A percentile compares a stretch with the other conserved stretches of the same genome.
These are phyloP conservation scores for Eristalinus aeneus DNA, from an alignment of 2,888 invertebrate genomes.

Conservation along the genomic window DNA sequence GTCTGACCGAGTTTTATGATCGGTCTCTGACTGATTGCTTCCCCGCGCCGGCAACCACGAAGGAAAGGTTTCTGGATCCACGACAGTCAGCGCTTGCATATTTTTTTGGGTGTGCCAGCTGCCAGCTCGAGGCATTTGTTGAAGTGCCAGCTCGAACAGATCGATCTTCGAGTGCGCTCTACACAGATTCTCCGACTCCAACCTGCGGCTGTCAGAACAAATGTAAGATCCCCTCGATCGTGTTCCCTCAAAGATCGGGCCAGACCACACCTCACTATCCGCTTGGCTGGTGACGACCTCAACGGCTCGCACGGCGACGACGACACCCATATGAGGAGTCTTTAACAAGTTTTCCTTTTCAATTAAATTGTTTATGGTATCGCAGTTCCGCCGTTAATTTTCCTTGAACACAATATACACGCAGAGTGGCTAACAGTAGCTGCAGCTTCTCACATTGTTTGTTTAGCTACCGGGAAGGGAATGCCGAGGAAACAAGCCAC, in stretches of 20 bases:
- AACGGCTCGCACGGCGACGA: background rate
- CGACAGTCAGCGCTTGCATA: background rate
- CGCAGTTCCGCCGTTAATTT: constrained; percentile 43
- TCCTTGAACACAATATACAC: constrained; percentile 39
- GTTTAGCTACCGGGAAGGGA: constrained; percentile 28
- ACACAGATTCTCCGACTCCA: constrained; percentile 16
- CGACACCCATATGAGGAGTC: constrained; percentile 23
- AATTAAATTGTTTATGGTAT: constrained; percentile 35
- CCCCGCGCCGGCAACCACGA: constrained; percentile 25
- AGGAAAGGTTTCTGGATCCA: background rate
- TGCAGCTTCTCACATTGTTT: constrained; percentile 31
- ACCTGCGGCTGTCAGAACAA: constrained; percentile 42
- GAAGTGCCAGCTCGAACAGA: constrained; percentile 55
- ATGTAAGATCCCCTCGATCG: constrained; percentile 20
- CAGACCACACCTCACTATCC: constrained; percentile 36
- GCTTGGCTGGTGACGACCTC: background rate
- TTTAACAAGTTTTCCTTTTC: constrained; percentile 23
- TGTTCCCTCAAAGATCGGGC: background rate
- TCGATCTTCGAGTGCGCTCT: constrained; percentile 64
- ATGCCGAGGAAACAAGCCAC: background rate
- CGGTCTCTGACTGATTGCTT: constrained; percentile 57
- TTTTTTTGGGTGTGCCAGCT: constrained; percentile 24
- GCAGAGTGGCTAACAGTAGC: constrained; percentile 5
- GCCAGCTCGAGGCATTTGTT: constrained; percentile 33
- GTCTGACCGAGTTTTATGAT: constrained; percentile 67